Percentiles rank a stretch among this genome's conserved stretches.
Evolutionary conservation across 2,888 invertebrate genomes (phyloP).

Genomic region (Pristionchus mayeri): DNA sequence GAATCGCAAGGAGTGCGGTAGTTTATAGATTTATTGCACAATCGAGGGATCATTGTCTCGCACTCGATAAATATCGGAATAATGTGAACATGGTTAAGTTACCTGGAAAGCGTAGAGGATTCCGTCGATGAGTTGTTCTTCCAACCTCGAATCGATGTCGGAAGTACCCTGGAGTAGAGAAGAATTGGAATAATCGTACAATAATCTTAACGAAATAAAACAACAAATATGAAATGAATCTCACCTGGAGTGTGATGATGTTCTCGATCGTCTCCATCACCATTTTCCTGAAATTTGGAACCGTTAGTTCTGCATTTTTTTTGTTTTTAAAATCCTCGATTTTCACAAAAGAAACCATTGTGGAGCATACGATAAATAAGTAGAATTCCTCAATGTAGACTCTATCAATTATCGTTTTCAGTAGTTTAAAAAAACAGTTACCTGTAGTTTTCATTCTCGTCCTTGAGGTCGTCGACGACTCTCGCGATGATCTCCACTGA

Average conservation of each 20-base stretch:
- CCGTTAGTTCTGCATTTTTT: neutral
- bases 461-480: conserved; percentile 98
- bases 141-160: conserved; percentile 96
- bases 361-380: no score
- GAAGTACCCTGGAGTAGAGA: conserved; percentile 85
- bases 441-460: conserved; percentile 98
- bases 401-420: no score
- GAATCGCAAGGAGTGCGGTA: no score
- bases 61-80: no score
- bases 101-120: conserved; percentile 92
- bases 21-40: no score
- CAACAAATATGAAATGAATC: neutral
- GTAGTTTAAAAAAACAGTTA: conserved; percentile 8
- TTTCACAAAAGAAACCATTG: neutral
- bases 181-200: conserved; percentile 76
- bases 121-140: conserved; percentile 98
- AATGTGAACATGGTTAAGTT: no score
- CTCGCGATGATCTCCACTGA: conserved; percentile 97
- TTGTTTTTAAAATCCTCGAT: neutral
- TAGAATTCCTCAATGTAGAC: no score
- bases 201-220: neutral
- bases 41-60: no score
- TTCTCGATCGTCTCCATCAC: conserved; percentile 98
- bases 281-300: conserved; percentile 84
- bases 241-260: conserved; percentile 67